Percentiles rank a stretch among this genome's conserved stretches.
phyloP scores from a whole-genome alignment of 1,140 invertebrate genomes.

The Pinna nobilis region DNA sequence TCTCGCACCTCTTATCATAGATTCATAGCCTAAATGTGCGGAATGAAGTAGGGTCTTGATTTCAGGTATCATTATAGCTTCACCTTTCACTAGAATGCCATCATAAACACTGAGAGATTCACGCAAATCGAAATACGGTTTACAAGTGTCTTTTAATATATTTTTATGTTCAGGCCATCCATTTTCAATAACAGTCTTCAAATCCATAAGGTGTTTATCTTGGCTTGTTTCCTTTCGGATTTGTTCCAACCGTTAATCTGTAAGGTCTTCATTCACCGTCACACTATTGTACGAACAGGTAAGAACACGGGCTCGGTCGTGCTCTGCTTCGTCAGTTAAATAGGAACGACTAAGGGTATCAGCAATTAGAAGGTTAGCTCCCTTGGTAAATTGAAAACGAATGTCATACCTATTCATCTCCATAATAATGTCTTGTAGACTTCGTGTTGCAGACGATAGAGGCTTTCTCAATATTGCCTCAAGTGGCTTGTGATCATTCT shows the following conservation, averaged over 20 bases:
- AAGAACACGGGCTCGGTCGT: conserved; percentile 4
- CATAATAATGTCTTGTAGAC: conserved; percentile 42
- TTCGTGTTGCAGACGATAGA: conserved; percentile 5
- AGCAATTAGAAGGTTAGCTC: conserved; percentile 31
- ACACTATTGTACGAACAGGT: no score
- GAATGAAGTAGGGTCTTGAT: conserved; percentile 65
- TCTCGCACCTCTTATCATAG: conserved; percentile 49
- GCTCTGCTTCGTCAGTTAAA: not conserved
- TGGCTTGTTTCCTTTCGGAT: conserved; percentile 13
- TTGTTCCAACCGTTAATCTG: conserved; percentile 28
- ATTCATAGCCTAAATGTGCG: conserved; percentile 62
- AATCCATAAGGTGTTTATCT: conserved; percentile 1
- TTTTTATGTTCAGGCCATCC: conserved; percentile 42
- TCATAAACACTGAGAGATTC: conserved; percentile 53
- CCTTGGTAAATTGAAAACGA: conserved; percentile 31
- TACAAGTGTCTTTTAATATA: not conserved
- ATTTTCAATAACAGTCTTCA: not conserved
- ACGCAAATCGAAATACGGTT: conserved; percentile 48
- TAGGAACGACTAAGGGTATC: conserved; percentile 42
- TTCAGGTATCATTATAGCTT: conserved; percentile 66
- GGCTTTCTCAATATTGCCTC: conserved; percentile 72
- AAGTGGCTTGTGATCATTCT: conserved; percentile 71
- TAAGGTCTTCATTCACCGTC: conserved; percentile 1
- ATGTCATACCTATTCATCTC: conserved; percentile 39
- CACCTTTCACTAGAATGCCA: conserved; percentile 58